These are phyloP conservation scores for Struthidea cinerea DNA, from an alignment of 2,113 vertebrate genomes.

Conservation along the genomic window DNA sequence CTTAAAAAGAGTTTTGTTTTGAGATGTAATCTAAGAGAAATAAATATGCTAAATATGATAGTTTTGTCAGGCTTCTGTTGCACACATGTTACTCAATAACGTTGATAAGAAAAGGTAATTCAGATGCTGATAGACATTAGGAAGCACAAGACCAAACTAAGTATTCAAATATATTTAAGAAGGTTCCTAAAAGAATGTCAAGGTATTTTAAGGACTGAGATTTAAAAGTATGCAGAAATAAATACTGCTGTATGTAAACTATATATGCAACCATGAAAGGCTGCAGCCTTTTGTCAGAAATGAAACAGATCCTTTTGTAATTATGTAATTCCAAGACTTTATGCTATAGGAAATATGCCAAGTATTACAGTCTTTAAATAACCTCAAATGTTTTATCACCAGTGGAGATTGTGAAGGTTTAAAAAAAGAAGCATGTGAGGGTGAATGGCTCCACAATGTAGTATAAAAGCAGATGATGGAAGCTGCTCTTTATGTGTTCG, in stretches of 20 bases:
- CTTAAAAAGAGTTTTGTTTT: neutral
- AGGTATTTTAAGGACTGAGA: neutral
- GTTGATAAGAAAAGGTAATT: neutral
- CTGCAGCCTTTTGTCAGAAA: neutral
- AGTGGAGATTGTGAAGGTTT: neutral
- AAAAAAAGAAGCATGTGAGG: neutral
- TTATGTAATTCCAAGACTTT: neutral
- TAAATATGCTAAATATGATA: neutral
- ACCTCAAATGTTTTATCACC: neutral
- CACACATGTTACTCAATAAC: neutral
- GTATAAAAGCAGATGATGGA: neutral
- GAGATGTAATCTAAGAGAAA: neutral
- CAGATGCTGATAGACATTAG: neutral
- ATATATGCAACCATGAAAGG: neutral
- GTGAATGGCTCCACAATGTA: neutral
- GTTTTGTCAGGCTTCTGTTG: neutral
- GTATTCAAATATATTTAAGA: neutral
- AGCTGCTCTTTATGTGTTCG: neutral
- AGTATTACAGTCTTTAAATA: neutral
- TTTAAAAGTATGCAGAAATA: neutral
- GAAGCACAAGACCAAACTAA: neutral
- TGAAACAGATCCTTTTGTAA: neutral
- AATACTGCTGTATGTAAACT: neutral
- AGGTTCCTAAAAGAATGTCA: neutral
- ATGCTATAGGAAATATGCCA: neutral